A percentile compares a stretch with the other conserved stretches of the same genome.
Evolutionary conservation across 2,797 vertebrate species (phyloP).

Genomic region (Balearica regulorum): DNA sequence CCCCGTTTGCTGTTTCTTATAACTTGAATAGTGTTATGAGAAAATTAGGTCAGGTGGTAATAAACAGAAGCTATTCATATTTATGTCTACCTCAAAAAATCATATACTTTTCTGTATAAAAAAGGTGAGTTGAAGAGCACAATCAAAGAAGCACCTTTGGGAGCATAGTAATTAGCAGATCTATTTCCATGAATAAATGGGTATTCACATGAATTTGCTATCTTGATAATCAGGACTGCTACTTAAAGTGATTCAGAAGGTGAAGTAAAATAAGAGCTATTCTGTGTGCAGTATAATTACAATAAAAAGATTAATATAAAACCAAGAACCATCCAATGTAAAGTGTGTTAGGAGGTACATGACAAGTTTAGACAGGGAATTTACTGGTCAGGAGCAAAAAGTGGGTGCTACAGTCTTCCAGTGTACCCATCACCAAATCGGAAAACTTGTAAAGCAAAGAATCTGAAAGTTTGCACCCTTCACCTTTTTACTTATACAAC

Average conservation of each 20-base stretch:
- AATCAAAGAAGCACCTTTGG: not conserved
- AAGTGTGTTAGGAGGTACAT: not conserved
- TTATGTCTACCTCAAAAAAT: not conserved
- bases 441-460: not conserved
- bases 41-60: not conserved
- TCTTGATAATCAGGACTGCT: not conserved
- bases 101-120: not conserved
- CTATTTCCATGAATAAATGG: not conserved
- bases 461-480: not conserved
- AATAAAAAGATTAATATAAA: not conserved
- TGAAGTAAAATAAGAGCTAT: not conserved
- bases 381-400: not conserved
- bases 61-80: not conserved
- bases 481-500: not conserved
- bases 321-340: not conserved
- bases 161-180: not conserved
- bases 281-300: not conserved
- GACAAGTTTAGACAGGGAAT: not conserved
- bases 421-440: not conserved
- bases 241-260: not conserved
- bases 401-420: not conserved
- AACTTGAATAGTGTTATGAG: not conserved
- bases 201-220: not conserved
- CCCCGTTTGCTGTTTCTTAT: not conserved
- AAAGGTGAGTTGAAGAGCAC: not conserved